Base-by-base conservation (phyloP, 1,140 invertebrate genomes). In the Aphelenchoides fujianensis region DNA sequence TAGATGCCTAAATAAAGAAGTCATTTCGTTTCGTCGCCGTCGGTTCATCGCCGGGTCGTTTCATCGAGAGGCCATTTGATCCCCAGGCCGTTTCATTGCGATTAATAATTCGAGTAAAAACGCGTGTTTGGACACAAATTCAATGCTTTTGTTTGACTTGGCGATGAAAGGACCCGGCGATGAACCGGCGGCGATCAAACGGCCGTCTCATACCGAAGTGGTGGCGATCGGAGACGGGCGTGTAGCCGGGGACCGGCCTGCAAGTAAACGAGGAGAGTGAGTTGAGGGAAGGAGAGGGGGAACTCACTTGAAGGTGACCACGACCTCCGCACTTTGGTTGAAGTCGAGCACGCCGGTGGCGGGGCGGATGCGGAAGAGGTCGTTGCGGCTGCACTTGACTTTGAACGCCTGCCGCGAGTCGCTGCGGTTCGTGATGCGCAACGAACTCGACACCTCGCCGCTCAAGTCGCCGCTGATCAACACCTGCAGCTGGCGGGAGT, bases 381-480 rank as follows among this genome's bases (percentile, higher is more conserved):
- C 76, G 57, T 78, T 78, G n/a, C 78, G 54, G 9, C 76, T 80
- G 53, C 76, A 78, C 48, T 78, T 78, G 9, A 78, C 78, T 52
- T 78, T 78, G 62, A 78, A 78, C 19, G 78, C 77, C 48, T 79
- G 76, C 16, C 73, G 68, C 27, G 69, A 76, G 35, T 78, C 78
- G 68, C 64, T 76, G 61, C 74, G 76, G 68, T 78, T 78, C 30
- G 76, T 80, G 30, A 78, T 61, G 36, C 73, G 67, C 31, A 78
- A 37, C 12, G 28, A 61, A 2, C 76, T 72, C 23, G 61, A 59
- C 16, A 78, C 69, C 35, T 78, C 78, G 3, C 55, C 69, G 19
- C n/a, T 27, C 0, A 53, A 7, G n/a, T 80, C 73, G 12, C 79
- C 78, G 9, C 34, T 19, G 32, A 77, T 77, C 7, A 28, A 27